Conservation (phyloP, 2,888 invertebrate species). For the Mycogona germanica region DNA sequence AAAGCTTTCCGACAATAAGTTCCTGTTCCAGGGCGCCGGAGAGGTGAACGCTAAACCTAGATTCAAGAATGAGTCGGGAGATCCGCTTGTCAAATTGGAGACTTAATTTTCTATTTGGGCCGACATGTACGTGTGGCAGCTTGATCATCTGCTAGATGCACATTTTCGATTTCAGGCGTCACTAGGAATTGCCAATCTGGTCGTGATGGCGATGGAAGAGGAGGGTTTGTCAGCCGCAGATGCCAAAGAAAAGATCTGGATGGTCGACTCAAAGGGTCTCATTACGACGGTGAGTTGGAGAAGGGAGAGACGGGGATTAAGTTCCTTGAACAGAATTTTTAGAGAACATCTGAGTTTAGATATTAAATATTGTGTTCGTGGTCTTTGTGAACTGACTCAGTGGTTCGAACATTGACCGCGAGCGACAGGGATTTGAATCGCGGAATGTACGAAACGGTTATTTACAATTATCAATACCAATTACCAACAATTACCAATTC, state of each 20-base stretch:
- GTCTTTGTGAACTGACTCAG: no score
- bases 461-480: no score
- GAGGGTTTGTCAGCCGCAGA: conserved; percentile 65
- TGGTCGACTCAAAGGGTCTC: conserved; percentile 92
- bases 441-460: no score
- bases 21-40: conserved; percentile 94
- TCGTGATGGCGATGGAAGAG: conserved; percentile 81
- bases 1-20: conserved; percentile 64
- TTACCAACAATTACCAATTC: no score
- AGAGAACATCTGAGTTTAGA: no score
- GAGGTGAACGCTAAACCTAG: conserved; percentile 50
- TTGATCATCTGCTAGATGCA: neutral
- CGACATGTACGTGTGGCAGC: no score
- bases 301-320: neutral
- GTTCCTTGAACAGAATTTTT: no score
- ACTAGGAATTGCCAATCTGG: conserved; percentile 82
- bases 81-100: neutral
- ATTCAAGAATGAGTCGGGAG: neutral
- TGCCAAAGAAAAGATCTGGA: conserved; percentile 73
- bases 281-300: conserved; percentile 51
- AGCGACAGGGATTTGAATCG: neutral
- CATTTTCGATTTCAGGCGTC: conserved; percentile 50
- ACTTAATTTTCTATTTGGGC: neutral
- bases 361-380: no score
- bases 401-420: no score